These are phyloP conservation scores for Nasonia oneida DNA, from an alignment of 2,888 invertebrate species.

Conservation along the genomic window DNA sequence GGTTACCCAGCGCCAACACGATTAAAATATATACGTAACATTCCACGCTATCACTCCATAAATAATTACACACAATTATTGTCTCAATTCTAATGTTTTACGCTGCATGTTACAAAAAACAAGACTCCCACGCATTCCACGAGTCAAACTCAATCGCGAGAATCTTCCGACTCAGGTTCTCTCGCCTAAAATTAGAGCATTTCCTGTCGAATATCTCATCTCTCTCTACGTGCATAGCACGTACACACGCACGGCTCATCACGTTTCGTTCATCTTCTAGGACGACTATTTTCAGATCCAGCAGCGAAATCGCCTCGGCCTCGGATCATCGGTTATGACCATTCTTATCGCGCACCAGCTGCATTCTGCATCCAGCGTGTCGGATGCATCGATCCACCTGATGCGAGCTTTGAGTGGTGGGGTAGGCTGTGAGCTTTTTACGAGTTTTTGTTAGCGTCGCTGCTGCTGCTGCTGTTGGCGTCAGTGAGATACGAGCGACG, in stretches of 20 bases:
- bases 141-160: conserved; percentile 34
- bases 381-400: conserved; percentile 7
- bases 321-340: conserved; percentile 38
- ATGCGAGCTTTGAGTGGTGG: conserved; percentile 3
- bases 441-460: neutral
- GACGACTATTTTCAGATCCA: conserved; percentile 53
- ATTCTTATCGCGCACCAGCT: conserved; percentile 30
- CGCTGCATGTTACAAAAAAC: neutral
- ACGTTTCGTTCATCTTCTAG: conserved; percentile 38
- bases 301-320: neutral
- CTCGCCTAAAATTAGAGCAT: conserved; percentile 52
- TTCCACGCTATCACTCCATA: too few relatives aligned
- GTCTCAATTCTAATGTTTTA: too few relatives aligned
- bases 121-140: neutral
- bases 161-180: neutral
- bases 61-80: too few relatives aligned
- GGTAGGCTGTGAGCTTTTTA: neutral
- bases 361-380: conserved; percentile 7
- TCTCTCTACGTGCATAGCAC: neutral
- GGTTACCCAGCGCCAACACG: too few relatives aligned
- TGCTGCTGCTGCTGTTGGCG: neutral
- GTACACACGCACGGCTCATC: too few relatives aligned
- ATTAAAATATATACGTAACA: too few relatives aligned
- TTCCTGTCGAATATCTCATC: conserved; percentile 56
- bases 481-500: neutral